Conservation (phyloP, 2,113 vertebrate genomes). For the Thamnophis sirtalis region DNA sequence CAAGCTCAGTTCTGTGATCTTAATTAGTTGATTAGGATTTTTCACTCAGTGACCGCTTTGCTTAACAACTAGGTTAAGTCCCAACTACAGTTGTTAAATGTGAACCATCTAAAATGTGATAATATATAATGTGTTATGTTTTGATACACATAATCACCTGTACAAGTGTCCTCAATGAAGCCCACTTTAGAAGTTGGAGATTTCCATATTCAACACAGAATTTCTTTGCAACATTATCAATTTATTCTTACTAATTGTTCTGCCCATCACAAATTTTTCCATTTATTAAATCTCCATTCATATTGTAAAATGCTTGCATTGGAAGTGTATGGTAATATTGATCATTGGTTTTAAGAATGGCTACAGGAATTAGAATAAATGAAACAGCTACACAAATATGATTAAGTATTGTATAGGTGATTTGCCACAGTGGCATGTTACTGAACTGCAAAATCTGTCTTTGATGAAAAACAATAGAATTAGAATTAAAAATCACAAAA, state of each 20-base stretch:
- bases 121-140: not conserved
- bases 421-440: not conserved
- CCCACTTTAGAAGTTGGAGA: not conserved
- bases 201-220: not conserved
- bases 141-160: not conserved
- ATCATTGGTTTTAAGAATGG: not conserved
- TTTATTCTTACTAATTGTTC: not conserved
- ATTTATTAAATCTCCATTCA: not conserved
- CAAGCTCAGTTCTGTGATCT: not conserved
- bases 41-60: not conserved
- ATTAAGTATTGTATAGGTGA: not conserved
- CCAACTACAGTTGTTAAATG: not conserved
- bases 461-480: not conserved
- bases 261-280: not conserved
- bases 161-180: not conserved
- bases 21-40: not conserved
- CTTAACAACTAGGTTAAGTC: not conserved
- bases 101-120: not conserved
- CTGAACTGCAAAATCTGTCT: not conserved
- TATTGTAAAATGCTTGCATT: not conserved
- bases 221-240: not conserved
- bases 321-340: not conserved
- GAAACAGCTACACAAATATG: not conserved
- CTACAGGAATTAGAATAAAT: not conserved
- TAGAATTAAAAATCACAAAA: slow-evolving; percentile 18